A percentile compares a stretch with the other conserved stretches of the same genome.
phyloP scores from a whole-genome alignment of 2,888 invertebrate genomes.

The Helleia helle region DNA sequence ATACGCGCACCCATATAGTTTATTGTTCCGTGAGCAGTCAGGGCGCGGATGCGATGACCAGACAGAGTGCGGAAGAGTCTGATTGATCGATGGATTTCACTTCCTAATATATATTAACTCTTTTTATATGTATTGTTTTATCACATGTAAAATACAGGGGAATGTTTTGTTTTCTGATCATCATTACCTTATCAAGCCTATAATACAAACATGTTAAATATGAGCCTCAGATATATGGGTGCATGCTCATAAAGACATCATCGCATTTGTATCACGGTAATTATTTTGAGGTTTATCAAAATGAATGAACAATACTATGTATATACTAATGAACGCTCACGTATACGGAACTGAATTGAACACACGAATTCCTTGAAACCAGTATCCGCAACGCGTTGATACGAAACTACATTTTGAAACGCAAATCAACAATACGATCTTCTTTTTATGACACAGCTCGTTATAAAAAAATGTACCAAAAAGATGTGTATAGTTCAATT shows the following conservation, averaged over 20 bases:
- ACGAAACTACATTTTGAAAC: background rate
- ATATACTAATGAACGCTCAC: background rate
- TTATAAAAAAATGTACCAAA: too few relatives aligned
- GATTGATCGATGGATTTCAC: constrained; percentile 8
- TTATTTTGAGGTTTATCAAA: background rate
- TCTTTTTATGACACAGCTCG: too few relatives aligned
- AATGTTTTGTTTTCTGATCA: too few relatives aligned
- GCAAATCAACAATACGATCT: too few relatives aligned
- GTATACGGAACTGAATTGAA: constrained; percentile 1
- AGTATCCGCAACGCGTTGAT: background rate
- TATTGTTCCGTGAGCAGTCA: background rate
- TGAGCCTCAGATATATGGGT: too few relatives aligned
- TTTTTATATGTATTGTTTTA: background rate
- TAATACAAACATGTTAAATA: too few relatives aligned
- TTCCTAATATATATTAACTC: constrained; percentile 4
- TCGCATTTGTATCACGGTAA: background rate
- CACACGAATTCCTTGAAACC: constrained; percentile 5
- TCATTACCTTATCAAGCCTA: too few relatives aligned
- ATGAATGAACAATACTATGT: background rate
- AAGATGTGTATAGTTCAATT: too few relatives aligned
- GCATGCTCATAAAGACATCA: background rate
- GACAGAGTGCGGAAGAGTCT: constrained; percentile 9
- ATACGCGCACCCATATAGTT: constrained; percentile 3
- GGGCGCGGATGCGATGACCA: constrained; percentile 6
- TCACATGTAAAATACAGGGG: too few relatives aligned